Conservation (phyloP, 2,888 invertebrate species). For the Magallana nippona region DNA sequence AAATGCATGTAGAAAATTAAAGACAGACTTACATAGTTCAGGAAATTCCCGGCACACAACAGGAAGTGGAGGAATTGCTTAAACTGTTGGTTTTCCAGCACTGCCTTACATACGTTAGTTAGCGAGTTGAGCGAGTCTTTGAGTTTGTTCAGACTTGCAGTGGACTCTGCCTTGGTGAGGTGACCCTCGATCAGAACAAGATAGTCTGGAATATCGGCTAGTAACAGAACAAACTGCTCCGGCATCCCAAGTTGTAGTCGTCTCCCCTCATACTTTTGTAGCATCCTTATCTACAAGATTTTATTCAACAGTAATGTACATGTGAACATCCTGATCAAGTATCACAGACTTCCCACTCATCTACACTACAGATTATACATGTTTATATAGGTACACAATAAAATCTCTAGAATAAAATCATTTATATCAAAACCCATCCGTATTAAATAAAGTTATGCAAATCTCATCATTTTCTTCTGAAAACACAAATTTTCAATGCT, state of each 20-base stretch:
- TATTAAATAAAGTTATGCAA: too few species aligned
- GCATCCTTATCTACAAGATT: conserved; percentile 74
- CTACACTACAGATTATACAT: too few species aligned
- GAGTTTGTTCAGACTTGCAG: conserved; percentile 63
- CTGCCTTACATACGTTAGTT: conserved; percentile 62
- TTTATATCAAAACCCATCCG: too few species aligned
- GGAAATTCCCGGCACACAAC: conserved; percentile 76
- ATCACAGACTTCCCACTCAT: too few species aligned
- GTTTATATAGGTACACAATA: too few species aligned
- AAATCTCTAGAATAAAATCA: too few species aligned
- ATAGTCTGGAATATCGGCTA: conserved; percentile 79
- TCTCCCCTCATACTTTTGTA: conserved; percentile 77
- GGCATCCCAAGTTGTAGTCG: conserved; percentile 79
- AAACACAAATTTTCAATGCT: too few species aligned
- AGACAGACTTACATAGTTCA: conserved; percentile 73
- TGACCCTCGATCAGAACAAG: conserved; percentile 78
- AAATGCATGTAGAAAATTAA: too few species aligned
- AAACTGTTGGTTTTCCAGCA: conserved; percentile 67
- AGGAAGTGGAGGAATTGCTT: conserved; percentile 73
- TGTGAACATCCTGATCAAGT: neutral
- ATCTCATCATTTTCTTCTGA: too few species aligned
- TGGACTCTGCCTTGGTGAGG: conserved; percentile 80
- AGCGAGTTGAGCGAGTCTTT: conserved; percentile 64
- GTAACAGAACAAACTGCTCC: conserved; percentile 80
- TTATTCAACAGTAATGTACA: neutral